Evolutionary conservation across 2,888 invertebrate genomes (phyloP), one percentile per base, ranked within the genome.

Genomic region (Polymixis flavicincta): DNA sequence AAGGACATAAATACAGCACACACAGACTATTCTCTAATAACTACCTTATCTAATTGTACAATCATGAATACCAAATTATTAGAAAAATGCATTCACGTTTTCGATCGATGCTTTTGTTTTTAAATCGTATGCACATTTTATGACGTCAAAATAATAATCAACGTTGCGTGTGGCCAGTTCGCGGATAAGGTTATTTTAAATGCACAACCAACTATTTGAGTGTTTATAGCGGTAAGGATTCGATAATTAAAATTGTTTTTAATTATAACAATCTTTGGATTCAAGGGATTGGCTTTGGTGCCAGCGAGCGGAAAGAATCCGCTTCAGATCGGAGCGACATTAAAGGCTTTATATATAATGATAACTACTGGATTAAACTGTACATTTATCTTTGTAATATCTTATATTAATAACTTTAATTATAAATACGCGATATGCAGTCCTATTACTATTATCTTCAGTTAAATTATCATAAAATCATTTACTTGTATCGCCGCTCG

Each of bases 191-290:
- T 78, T 78, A 75, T 76, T 80, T 82, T 85, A 84, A 85, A 86
- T 82, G 67, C 69, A 74, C 80, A 78, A 65, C 63, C 71, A 79
- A 83, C 75, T 81, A 84, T 86, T 83, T 85, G 71, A 75, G 84
- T 76, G 76, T 87, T 84, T 80, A 86, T 84, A 75, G 80, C 82
- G 76, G 83, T 78, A 84, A 80, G 77, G 80, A 81, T 83, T 74
- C 82, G 78, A 86, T 86, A 87, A 84, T 87, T 89, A 87, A 89
- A 85, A 84, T 77, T 42, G 64, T 80, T 86, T 85, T 69, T 65
- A 52, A 84, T 83, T 81, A 83, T 77, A 42, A 1, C 22, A 54
- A 63, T 74, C 64, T 71, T 68, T 73, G 9, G 22, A 52, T 60
- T 25, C 37, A 42, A 72, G 50, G 48, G 28, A 50, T 50, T 28